Evolutionary conservation across 1,140 invertebrate genomes (phyloP).

Genomic region (Wasmannia auropunctata): DNA sequence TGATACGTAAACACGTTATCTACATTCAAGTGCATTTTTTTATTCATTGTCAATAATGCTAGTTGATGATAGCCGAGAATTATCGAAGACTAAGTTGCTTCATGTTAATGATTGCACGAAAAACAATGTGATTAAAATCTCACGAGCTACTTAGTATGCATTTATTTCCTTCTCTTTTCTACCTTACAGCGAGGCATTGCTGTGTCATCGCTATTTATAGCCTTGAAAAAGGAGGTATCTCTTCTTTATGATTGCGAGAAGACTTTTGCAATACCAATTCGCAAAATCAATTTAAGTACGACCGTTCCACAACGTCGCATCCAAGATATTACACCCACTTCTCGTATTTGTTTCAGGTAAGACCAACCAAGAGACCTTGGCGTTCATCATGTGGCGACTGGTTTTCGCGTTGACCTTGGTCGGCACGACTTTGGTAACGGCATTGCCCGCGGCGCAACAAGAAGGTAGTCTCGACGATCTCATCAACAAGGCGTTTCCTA

Average conservation of each 20-base stretch:
- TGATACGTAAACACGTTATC: neutral
- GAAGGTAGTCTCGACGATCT: slow-evolving; percentile 16
- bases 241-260: too few species aligned
- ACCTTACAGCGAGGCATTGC: neutral
- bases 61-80: neutral
- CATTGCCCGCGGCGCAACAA: slow-evolving; percentile 12
- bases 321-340: neutral
- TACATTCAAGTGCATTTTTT: neutral
- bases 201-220: slow-evolving; percentile 64
- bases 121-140: neutral
- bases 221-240: neutral
- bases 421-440: neutral
- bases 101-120: neutral
- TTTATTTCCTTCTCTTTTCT: neutral
- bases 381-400: slow-evolving; percentile 34
- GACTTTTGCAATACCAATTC: neutral
- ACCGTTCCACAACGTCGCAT: neutral
- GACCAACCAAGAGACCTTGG: neutral
- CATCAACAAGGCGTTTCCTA: neutral
- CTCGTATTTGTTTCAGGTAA: neutral
- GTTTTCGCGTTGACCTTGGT: slow-evolving; percentile 24
- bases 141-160: neutral
- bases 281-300: neutral
- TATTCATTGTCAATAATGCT: neutral
- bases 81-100: neutral